Conservation (phyloP, 53 echinoderm and acorn worm species). For the Patiria pectinifera region DNA sequence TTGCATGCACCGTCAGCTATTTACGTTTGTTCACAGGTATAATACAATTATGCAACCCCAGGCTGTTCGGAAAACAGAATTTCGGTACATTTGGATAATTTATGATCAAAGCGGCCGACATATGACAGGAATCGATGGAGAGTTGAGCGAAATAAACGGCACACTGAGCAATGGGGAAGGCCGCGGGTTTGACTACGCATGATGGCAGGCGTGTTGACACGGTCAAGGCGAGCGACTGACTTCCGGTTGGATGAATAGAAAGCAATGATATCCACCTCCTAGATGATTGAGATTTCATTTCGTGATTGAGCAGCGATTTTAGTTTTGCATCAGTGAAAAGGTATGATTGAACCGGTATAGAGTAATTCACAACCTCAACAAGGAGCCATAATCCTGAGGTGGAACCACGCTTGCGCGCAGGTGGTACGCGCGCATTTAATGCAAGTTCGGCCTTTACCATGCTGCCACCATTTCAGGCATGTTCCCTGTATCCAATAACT, state of each 20-base stretch:
- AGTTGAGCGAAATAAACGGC: neutral
- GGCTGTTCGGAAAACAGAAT: neutral
- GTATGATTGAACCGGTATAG: no score
- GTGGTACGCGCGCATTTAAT: no score
- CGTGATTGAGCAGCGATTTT: neutral
- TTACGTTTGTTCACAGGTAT: no score
- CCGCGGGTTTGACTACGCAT: neutral
- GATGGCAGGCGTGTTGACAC: neutral
- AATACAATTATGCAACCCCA: neutral
- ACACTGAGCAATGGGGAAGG: neutral
- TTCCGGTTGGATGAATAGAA: neutral
- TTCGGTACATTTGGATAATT: neutral
- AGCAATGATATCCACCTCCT: neutral
- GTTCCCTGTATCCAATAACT: no score
- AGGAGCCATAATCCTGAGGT: no score
- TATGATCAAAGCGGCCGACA: constrained; percentile 1
- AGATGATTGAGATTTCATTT: neutral
- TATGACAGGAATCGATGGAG: neutral
- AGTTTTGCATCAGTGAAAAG: neutral
- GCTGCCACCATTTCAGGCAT: no score
- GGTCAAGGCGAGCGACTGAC: neutral
- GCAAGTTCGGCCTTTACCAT: no score
- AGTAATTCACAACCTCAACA: no score
- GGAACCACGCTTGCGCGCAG: no score
- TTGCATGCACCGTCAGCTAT: no score